These are phyloP conservation scores for Xestia xanthographa DNA, from an alignment of 2,888 invertebrate species.

Conservation along the genomic window DNA sequence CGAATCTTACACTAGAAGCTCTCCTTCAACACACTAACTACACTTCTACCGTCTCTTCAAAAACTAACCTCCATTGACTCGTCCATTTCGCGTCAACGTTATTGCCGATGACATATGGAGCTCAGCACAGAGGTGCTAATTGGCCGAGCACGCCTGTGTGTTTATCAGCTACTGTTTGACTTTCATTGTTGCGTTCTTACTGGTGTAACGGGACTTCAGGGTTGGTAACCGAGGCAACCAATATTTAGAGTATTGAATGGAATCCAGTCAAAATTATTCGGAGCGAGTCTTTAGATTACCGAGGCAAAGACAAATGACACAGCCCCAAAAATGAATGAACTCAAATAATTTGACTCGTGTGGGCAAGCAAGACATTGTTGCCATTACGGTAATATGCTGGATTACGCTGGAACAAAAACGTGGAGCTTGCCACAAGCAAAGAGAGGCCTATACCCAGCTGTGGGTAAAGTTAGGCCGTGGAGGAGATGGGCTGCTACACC, in stretches of 20 bases:
- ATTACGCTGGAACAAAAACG: no score
- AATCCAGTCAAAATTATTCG: background rate
- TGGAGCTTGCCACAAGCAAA: no score
- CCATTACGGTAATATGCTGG: no score
- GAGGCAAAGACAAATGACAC: background rate
- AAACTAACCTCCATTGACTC: slow-evolving; percentile 2
- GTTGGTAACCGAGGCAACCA: slow-evolving; percentile 5
- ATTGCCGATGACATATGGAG: slow-evolving; percentile 52
- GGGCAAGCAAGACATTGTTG: background rate
- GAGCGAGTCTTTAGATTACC: background rate
- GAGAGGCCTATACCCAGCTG: no score
- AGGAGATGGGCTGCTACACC: background rate
- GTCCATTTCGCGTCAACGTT: slow-evolving; percentile 44
- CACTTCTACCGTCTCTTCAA: slow-evolving; percentile 8
- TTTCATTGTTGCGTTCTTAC: slow-evolving; percentile 57
- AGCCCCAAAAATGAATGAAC: background rate
- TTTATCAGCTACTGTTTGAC: slow-evolving; percentile 64
- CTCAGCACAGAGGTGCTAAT: slow-evolving; percentile 72
- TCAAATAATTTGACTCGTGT: background rate
- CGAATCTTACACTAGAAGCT: background rate
- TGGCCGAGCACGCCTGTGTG: slow-evolving; percentile 72
- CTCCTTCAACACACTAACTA: background rate
- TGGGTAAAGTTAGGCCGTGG: no score
- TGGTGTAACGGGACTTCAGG: slow-evolving; percentile 64
- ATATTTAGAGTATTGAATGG: background rate